Percentiles rank a stretch among this genome's conserved stretches.
Evolutionary conservation across 2,888 invertebrate species (phyloP).

Genomic region (Apamea anceps): DNA sequence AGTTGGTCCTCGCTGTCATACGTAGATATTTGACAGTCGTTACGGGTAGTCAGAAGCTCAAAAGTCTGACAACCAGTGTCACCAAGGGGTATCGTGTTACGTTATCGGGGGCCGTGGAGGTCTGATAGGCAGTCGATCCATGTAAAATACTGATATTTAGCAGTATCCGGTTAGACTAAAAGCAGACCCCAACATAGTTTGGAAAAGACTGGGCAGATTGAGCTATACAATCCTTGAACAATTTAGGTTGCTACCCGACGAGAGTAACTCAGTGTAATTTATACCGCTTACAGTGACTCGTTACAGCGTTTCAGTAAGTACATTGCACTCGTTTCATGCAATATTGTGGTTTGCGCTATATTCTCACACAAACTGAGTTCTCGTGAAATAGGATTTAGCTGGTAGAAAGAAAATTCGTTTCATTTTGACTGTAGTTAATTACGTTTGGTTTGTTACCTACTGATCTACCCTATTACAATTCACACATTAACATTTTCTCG

Average conservation of each 20-base stretch:
- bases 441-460: not conserved
- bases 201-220: not conserved
- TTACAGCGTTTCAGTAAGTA: slow-evolving; percentile 17
- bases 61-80: not conserved
- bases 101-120: not conserved
- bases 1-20: not conserved
- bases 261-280: not conserved
- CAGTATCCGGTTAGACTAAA: not conserved
- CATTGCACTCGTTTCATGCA: slow-evolving; percentile 22
- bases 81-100: not conserved
- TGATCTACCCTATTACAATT: no score
- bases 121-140: not conserved
- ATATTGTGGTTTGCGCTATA: slow-evolving; percentile 5
- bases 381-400: not conserved
- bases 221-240: not conserved
- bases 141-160: not conserved
- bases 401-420: not conserved
- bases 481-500: not conserved
- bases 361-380: slow-evolving; percentile 5
- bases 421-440: not conserved
- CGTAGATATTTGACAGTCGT: no score
- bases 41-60: not conserved
- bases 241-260: not conserved
- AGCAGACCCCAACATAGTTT: not conserved
- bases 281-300: not conserved